Percentiles rank a stretch among this genome's conserved stretches.
These are phyloP conservation scores for Holothuria glaberrima DNA, from an alignment of 35 echinoderm and acorn worm species.

Conservation along the genomic window DNA sequence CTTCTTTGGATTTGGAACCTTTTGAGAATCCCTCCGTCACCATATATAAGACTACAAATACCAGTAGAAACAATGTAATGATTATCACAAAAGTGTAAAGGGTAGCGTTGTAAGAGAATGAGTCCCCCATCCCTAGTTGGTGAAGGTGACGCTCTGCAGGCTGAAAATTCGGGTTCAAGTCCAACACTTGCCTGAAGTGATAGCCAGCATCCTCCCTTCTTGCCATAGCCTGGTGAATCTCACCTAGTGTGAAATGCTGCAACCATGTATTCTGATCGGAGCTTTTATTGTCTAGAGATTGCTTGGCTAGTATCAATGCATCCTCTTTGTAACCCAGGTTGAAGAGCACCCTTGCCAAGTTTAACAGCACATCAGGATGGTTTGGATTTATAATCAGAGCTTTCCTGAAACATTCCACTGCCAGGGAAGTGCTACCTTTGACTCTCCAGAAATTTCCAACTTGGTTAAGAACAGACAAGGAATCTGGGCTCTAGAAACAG, in stretches of 20 bases:
- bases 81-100: conserved; percentile 95
- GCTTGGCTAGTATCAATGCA: conserved; percentile 72
- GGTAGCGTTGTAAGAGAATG: conserved; percentile 75
- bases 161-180: conserved; percentile 94
- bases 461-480: conserved; percentile 92
- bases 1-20: not conserved
- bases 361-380: conserved; percentile 94
- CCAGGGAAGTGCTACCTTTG: conserved; percentile 86
- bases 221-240: conserved; percentile 84
- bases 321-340: conserved; percentile 86
- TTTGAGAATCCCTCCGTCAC: conserved; percentile 65
- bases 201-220: conserved; percentile 72
- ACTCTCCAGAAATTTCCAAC: conserved; percentile 97
- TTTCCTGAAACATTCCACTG: conserved; percentile 97
- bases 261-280: conserved; percentile 92
- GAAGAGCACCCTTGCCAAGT: conserved; percentile 89
- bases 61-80: conserved; percentile 66
- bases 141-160: conserved; percentile 84
- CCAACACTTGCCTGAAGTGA: conserved; percentile 81
- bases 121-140: conserved; percentile 68
- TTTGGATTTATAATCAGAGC: conserved; percentile 84
- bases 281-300: conserved; percentile 82
- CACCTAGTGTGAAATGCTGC: conserved; percentile 95
- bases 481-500: conserved; percentile 80
- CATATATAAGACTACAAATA: conserved; percentile 81